phyloP scores from a whole-genome alignment of 2,113 vertebrate species.

The Halcyon malimbica region DNA sequence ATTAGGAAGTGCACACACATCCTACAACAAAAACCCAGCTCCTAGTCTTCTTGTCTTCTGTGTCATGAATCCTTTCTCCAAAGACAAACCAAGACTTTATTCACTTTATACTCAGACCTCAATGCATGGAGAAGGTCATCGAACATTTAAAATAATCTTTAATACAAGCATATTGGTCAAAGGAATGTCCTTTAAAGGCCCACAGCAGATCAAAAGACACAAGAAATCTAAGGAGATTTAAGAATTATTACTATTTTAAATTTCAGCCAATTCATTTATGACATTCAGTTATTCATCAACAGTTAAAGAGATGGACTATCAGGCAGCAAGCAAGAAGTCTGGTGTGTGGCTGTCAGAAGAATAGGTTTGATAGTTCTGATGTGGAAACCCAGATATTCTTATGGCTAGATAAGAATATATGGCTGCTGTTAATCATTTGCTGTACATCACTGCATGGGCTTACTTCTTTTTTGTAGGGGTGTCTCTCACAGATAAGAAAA shows the following conservation, averaged over 20 bases:
- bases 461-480: not conserved
- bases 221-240: not conserved
- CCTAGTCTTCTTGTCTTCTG: not conserved
- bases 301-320: not conserved
- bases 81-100: not conserved
- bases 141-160: not conserved
- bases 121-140: not conserved
- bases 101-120: not conserved
- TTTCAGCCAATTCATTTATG: not conserved
- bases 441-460: accelerated
- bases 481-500: not conserved
- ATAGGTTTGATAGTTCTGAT: not conserved
- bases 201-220: not conserved
- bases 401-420: not conserved
- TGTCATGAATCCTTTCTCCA: not conserved
- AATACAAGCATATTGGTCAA: not conserved
- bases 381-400: not conserved
- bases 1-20: not conserved
- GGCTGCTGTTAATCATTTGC: not conserved
- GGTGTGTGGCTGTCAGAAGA: not conserved
- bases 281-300: not conserved
- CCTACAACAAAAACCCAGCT: not conserved
- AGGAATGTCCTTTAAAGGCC: not conserved
- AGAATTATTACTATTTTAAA: not conserved
- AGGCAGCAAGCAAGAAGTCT: not conserved